These are phyloP conservation scores for Tursiops truncatus DNA, from an alignment of 2,113 vertebrate genomes.

Conservation along the genomic window DNA sequence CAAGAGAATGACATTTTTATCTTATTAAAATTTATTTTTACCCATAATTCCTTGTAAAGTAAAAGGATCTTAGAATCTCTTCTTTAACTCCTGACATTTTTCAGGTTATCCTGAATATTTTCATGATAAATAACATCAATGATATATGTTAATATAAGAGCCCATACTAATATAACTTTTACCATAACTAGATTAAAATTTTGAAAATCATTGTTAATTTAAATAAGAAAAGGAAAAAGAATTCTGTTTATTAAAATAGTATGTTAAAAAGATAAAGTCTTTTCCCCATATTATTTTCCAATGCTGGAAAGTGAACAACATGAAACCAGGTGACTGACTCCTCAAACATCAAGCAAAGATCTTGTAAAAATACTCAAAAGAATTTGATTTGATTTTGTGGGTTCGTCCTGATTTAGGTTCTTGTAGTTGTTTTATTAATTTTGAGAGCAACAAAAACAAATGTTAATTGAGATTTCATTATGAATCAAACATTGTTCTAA, in stretches of 20 bases:
- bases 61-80: not conserved
- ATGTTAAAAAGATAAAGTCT: not conserved
- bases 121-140: not conserved
- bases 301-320: not conserved
- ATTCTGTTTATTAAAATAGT: not conserved
- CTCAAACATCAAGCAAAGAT: not conserved
- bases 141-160: not conserved
- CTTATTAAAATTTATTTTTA: slow-evolving; percentile 46
- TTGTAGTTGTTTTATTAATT: not conserved
- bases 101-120: slow-evolving; percentile 16
- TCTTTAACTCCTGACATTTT: not conserved
- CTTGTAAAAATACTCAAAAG: not conserved
- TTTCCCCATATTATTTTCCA: not conserved
- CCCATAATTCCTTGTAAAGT: not conserved
- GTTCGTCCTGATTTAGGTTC: not conserved
- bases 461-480: not conserved
- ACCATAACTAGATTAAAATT: not conserved
- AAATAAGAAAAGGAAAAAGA: not conserved
- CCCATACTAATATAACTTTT: not conserved
- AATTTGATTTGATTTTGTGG: not conserved
- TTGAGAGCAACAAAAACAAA: not conserved
- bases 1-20: slow-evolving; percentile 29
- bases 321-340: not conserved
- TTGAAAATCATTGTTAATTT: not conserved
- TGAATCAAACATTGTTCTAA: not conserved